phyloP scores from a whole-genome alignment of 2,113 vertebrate species.

The Hylia prasina region DNA sequence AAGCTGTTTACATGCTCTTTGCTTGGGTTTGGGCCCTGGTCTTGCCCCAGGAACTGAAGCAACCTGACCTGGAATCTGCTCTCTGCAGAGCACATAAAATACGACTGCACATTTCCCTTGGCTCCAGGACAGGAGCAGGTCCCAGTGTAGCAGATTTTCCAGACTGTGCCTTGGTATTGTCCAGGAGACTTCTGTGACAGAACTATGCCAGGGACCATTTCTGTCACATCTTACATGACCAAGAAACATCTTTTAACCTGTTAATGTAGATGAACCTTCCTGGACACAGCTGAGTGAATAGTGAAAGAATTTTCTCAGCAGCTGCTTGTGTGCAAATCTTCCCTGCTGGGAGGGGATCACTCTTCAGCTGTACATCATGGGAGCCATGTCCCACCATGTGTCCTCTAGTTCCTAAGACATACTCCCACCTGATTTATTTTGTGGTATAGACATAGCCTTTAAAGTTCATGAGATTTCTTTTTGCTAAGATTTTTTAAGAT shows the following conservation, averaged over 20 bases:
- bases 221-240: not conserved
- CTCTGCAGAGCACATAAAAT: fast-evolving
- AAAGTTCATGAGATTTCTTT: not conserved
- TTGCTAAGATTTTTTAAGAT: not conserved
- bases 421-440: not conserved
- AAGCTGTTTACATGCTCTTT: not conserved
- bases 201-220: not conserved
- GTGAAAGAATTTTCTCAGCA: not conserved
- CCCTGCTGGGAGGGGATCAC: not conserved
- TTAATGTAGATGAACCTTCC: not conserved
- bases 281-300: not conserved
- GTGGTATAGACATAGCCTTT: not conserved
- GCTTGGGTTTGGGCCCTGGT: not conserved
- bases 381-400: not conserved
- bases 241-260: not conserved
- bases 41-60: not conserved
- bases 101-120: not conserved
- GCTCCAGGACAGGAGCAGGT: not conserved
- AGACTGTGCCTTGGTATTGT: not conserved
- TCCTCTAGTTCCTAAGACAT: not conserved
- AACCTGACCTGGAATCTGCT: not conserved
- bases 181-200: not conserved
- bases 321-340: not conserved
- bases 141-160: fast-evolving
- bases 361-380: not conserved